Conservation (phyloP, 2,888 invertebrate genomes). For the Dasypolia templi region DNA sequence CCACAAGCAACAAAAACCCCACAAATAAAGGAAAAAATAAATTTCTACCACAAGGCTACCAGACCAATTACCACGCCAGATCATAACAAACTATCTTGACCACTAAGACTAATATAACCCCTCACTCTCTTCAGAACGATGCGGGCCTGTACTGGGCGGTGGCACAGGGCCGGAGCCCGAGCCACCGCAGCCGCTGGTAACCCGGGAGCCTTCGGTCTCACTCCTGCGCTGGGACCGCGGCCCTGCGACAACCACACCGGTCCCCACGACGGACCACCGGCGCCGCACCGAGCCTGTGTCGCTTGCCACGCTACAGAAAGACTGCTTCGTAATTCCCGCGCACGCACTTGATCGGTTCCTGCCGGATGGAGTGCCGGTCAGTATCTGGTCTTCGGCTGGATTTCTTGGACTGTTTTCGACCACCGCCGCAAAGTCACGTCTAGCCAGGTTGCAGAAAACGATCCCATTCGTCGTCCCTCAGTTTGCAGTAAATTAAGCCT, state of each 20-base stretch:
- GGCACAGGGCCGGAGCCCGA: conserved; percentile 92
- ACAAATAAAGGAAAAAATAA: background rate
- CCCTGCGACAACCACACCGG: conserved; percentile 82
- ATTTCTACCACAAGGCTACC: background rate
- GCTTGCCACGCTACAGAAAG: conserved; percentile 95
- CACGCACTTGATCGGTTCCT: conserved; percentile 96
- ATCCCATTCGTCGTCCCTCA: too few relatives aligned
- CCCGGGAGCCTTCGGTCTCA: conserved; percentile 92
- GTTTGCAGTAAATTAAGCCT: background rate
- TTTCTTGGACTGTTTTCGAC: background rate
- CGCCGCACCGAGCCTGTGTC: conserved; percentile 93
- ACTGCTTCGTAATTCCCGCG: conserved; percentile 98
- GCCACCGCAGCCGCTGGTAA: conserved; percentile 93
- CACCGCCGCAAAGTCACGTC: background rate
- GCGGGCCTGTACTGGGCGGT: conserved; percentile 93
- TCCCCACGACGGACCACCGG: conserved; percentile 78
- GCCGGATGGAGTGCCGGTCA: conserved; percentile 96
- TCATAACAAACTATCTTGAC: background rate
- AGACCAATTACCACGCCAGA: background rate
- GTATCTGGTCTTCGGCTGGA: conserved; percentile 53
- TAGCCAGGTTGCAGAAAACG: background rate
- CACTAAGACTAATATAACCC: conserved; percentile 15
- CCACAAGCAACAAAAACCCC: too few relatives aligned
- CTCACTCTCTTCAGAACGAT: conserved; percentile 91
- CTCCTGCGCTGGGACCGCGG: conserved; percentile 88